A percentile compares a stretch with the other conserved stretches of the same genome.
Conservation (phyloP, 2,797 vertebrate species). For the Eidolon dupreanum region DNA sequence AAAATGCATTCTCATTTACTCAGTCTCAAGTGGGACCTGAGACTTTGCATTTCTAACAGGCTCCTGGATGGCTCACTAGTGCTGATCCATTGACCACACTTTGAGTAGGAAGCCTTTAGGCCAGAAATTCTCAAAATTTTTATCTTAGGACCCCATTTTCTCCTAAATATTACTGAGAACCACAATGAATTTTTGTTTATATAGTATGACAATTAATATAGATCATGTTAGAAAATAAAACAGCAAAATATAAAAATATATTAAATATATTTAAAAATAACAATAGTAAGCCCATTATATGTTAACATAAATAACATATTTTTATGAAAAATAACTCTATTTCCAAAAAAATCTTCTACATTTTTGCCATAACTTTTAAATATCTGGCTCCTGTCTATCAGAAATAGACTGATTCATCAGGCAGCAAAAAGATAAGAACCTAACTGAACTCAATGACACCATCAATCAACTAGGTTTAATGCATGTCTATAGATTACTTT, state of each 20-base stretch:
- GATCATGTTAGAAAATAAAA: not conserved
- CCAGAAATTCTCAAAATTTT: not conserved
- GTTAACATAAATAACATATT: not conserved
- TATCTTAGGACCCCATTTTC: not conserved
- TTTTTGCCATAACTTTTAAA: not conserved
- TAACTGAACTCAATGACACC: not conserved
- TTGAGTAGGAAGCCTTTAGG: not conserved
- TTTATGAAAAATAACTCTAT: not conserved
- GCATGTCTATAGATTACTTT: not conserved
- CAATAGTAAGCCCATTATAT: not conserved
- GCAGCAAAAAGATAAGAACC: not conserved
- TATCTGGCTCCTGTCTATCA: not conserved
- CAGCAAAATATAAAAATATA: not conserved
- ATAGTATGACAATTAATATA: not conserved
- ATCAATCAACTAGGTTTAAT: not conserved
- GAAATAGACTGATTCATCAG: not conserved
- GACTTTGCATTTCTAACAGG: not conserved
- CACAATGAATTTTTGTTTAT: not conserved
- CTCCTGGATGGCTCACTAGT: not conserved
- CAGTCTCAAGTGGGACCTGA: not conserved
- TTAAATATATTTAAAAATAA: not conserved
- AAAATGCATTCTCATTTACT: not conserved
- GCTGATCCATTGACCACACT: not conserved
- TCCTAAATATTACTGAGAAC: not conserved
- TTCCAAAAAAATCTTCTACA: not conserved